Base-by-base conservation (phyloP, 53 echinoderm and acorn worm genomes). In the Actinopyga echinites region DNA sequence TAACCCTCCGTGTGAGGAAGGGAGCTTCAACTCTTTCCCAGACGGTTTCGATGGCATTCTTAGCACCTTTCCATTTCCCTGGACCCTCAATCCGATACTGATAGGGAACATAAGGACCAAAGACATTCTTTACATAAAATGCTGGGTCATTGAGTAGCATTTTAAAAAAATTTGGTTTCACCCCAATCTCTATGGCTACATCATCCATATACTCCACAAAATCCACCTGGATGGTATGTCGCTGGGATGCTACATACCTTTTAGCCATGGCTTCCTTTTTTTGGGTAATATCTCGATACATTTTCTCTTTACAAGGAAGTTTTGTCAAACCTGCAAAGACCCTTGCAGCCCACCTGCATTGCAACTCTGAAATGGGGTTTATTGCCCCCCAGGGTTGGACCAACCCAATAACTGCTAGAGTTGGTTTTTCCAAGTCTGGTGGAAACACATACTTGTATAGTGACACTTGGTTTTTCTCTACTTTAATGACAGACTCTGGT, bases 71-170 rank as follows among this genome's bases (percentile, higher is more conserved):
- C 91, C 89, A 93, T 63, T 87, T 93, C 8, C 95, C 95, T 17
- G 95, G 95, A 35, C 95, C 95, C 4, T 86, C 65, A 22, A 95
- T 63, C 12, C 96, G 96, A 38, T 93, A 95, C 84, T 93, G 93
- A 52, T 85, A 95, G 1, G 95, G 89, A n/a, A 81, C 24, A 34
- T 22, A 66, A 15, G 93, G 87, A 29, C 93, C 93, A 71, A 87
- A 91, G 19, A 91, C 26, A 71, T 83, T 87, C 64, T 77, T 84
- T 19, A 89, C 42, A 23, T 79, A 85, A 29, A 95, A 86, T 67
- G 40, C n/a, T 3, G 96, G 96, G 44, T 95, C 89, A 1, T 31
- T 43, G 57, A 93, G 56, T 19, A 95, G 75, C 53, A 95, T 82
- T 79, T 86, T 89, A 12, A 30, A 30, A 38, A 93, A 79, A 44